Conservation (phyloP, 2,888 invertebrate species). For the Acanthococcus lagerstroemiae region DNA sequence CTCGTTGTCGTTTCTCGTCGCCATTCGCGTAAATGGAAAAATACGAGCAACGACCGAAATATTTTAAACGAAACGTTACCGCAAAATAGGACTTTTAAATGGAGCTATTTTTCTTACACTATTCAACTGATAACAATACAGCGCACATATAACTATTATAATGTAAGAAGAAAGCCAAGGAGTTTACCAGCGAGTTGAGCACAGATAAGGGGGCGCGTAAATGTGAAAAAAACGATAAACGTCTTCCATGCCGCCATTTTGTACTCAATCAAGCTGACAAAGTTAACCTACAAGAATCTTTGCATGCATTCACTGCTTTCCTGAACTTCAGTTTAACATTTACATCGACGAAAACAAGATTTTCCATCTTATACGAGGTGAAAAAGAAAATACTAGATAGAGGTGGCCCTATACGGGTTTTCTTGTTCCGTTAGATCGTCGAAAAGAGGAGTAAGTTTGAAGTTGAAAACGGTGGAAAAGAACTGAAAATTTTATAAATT, state of each 20-base stretch:
- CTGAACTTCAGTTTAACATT: constrained; percentile 11
- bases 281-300: constrained; percentile 18
- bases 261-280: constrained; percentile 22
- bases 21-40: too few relatives aligned
- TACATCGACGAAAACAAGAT: too few relatives aligned
- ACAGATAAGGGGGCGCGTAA: constrained; percentile 18
- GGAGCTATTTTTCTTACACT: constrained; percentile 24
- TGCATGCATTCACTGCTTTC: constrained; percentile 8
- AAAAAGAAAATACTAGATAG: too few relatives aligned
- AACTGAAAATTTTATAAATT: too few relatives aligned
- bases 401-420: too few relatives aligned
- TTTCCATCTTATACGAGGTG: too few relatives aligned
- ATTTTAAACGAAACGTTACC: neutral
- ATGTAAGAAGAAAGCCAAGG: neutral
- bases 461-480: too few relatives aligned
- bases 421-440: too few relatives aligned
- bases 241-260: constrained; percentile 17
- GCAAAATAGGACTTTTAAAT: constrained; percentile 19
- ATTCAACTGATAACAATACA: constrained; percentile 17
- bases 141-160: constrained; percentile 14
- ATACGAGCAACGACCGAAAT: too few relatives aligned
- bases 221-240: constrained; percentile 17
- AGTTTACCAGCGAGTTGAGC: neutral
- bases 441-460: too few relatives aligned
- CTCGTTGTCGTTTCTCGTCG: too few relatives aligned